phyloP scores from a whole-genome alignment of 2,888 invertebrate species.

The Drosophila nigritarsus region DNA sequence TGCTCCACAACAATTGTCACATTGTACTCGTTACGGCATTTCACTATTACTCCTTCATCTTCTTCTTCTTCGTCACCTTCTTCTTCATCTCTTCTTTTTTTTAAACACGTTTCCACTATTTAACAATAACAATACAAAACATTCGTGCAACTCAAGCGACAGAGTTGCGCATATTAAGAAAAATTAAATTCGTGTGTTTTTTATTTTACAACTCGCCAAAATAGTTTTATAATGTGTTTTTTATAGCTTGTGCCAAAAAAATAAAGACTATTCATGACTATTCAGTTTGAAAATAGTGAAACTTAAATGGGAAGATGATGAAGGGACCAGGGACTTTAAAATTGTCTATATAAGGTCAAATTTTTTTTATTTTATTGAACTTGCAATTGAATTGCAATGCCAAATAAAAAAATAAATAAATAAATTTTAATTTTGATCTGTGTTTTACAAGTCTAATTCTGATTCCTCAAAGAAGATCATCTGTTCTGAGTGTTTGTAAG shows the following conservation, averaged over 20 bases:
- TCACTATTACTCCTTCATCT: slow-evolving; percentile 41
- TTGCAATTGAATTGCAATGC: not conserved
- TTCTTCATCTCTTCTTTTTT: slow-evolving; percentile 10
- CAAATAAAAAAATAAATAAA: not conserved
- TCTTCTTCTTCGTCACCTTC: slow-evolving; percentile 10
- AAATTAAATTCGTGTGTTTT: slow-evolving; percentile 45
- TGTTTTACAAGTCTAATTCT: not conserved
- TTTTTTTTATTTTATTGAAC: no score
- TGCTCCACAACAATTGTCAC: slow-evolving; percentile 68
- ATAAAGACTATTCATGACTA: slow-evolving; percentile 17
- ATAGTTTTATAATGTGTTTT: slow-evolving; percentile 30
- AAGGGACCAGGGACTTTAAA: not conserved
- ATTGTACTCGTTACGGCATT: slow-evolving; percentile 68
- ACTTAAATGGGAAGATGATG: slow-evolving; percentile 2
- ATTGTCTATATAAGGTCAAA: not conserved
- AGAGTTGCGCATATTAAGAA: slow-evolving; percentile 42
- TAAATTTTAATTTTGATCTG: not conserved
- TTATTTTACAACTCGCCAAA: slow-evolving; percentile 34
- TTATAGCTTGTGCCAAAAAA: slow-evolving; percentile 19
- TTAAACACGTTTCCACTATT: slow-evolving; percentile 41
- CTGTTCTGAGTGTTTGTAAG: not conserved
- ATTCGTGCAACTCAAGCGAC: slow-evolving; percentile 43
- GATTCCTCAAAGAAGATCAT: not conserved
- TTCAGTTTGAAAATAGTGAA: slow-evolving; percentile 19
- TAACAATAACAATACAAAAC: slow-evolving; percentile 44